Evolutionary conservation across 2,113 vertebrate species (phyloP).

Genomic region (Cyphomyrus plagiostoma): DNA sequence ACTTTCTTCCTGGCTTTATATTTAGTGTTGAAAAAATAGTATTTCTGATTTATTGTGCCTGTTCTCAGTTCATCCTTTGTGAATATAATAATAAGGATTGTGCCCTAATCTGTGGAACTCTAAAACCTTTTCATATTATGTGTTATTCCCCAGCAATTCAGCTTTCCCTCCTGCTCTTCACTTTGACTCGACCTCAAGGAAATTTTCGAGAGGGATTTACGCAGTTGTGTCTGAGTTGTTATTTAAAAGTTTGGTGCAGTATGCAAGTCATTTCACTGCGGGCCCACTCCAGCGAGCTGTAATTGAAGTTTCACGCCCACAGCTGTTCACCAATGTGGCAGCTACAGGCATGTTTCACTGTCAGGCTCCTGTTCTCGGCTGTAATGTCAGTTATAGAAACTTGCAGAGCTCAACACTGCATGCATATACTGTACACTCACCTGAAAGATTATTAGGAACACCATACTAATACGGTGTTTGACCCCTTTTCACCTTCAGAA

Average conservation of each 20-base stretch:
- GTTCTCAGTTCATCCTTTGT: neutral
- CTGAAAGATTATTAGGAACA: too few relatives aligned
- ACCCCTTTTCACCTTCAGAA: too few relatives aligned
- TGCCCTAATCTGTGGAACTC: neutral
- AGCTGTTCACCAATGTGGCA: neutral
- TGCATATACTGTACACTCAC: neutral
- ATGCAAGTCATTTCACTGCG: neutral
- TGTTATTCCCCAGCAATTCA: neutral
- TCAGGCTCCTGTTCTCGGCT: neutral
- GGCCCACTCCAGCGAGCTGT: neutral
- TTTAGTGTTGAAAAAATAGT: neutral
- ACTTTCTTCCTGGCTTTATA: neutral
- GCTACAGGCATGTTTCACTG: neutral
- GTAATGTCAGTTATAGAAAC: neutral
- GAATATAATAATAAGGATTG: neutral
- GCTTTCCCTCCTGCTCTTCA: neutral
- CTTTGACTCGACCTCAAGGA: neutral
- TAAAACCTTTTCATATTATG: neutral
- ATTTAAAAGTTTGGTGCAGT: neutral
- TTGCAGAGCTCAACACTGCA: neutral
- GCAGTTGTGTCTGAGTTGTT: neutral
- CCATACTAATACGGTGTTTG: too few relatives aligned
- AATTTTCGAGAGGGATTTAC: neutral
- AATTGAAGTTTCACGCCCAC: neutral
- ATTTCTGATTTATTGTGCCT: neutral